phyloP scores from a whole-genome alignment of 2,888 invertebrate species.

The Beris morrisii region DNA sequence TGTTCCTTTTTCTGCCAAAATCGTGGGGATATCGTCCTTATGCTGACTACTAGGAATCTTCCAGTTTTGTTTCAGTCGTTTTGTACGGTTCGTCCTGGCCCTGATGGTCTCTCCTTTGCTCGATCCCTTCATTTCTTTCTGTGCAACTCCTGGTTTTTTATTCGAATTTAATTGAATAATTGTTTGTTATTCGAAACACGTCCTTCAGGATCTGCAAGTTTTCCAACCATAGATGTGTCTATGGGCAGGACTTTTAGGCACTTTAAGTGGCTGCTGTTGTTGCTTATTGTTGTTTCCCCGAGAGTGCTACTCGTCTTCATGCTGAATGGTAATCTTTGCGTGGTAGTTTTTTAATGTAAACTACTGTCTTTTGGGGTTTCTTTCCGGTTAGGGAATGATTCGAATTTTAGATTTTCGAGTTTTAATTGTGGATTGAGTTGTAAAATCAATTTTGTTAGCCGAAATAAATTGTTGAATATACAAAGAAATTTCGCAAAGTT shows the following conservation, averaged over 20 bases:
- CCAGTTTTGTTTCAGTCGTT: constrained; percentile 26
- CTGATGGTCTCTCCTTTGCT: constrained; percentile 12
- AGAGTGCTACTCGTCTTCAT: constrained; percentile 19
- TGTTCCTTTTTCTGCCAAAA: neutral
- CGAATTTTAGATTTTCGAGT: constrained; percentile 21
- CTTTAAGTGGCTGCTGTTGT: constrained; percentile 36
- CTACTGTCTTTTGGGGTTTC: constrained; percentile 7
- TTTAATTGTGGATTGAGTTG: constrained; percentile 21
- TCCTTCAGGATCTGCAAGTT: constrained; percentile 44
- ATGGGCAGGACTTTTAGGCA: constrained; percentile 35
- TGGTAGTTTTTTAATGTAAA: constrained; percentile 10
- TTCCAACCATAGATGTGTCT: constrained; percentile 34
- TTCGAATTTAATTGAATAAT: constrained; percentile 56
- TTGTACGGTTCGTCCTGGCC: constrained; percentile 9
- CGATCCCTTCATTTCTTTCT: constrained; percentile 21
- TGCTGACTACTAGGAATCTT: constrained; percentile 25
- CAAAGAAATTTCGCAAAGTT: no score
- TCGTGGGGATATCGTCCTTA: constrained; percentile 3
- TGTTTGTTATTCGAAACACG: constrained; percentile 52
- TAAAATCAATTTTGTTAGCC: constrained; percentile 25
- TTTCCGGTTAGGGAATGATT: neutral
- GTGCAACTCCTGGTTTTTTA: constrained; percentile 43
- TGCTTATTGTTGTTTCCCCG: constrained; percentile 35
- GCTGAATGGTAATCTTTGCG: constrained; percentile 20
- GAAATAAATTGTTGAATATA: constrained; percentile 13